These are phyloP conservation scores for Austrolebias charrua DNA, from an alignment of 2,797 vertebrate species.

Conservation along the genomic window DNA sequence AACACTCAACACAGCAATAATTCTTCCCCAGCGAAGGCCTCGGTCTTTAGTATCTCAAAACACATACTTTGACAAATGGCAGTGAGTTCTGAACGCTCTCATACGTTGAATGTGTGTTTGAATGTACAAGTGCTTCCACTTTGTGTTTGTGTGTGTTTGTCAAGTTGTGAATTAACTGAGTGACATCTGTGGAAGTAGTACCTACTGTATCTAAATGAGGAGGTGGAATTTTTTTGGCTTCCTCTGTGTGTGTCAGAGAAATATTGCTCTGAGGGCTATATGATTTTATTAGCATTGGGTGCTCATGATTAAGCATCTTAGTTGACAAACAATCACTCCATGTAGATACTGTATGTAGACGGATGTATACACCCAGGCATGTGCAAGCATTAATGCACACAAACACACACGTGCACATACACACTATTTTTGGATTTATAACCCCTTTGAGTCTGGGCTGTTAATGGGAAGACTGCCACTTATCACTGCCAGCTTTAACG, in stretches of 20 bases:
- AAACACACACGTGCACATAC: constrained; percentile 1
- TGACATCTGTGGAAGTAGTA: background rate
- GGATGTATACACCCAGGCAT: constrained; percentile 13
- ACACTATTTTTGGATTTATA: constrained; percentile 65
- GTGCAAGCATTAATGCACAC: constrained; percentile 6
- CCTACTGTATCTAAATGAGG: constrained; percentile 7
- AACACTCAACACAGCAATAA: constrained; percentile 45
- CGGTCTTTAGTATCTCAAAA: constrained; percentile 55
- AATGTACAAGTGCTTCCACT: background rate
- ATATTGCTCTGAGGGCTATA: constrained; percentile 17
- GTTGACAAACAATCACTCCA: constrained; percentile 8
- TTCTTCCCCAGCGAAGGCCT: constrained; percentile 48
- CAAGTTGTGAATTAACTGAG: background rate
- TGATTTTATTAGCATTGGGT: constrained; percentile 32
- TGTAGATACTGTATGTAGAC: constrained; percentile 20
- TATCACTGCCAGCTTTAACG: constrained; percentile 77
- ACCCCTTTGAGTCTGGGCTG: constrained; percentile 64
- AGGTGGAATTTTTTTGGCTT: constrained; percentile 19
- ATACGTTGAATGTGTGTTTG: constrained; percentile 21
- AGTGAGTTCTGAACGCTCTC: constrained; percentile 4
- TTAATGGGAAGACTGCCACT: constrained; percentile 77
- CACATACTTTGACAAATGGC: constrained; percentile 58
- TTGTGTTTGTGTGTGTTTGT: constrained; percentile 8
- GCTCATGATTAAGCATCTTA: constrained; percentile 33
- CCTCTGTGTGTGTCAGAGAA: constrained; percentile 18